Conservation (phyloP, 2,888 invertebrate genomes). For the Noctua fimbriata region DNA sequence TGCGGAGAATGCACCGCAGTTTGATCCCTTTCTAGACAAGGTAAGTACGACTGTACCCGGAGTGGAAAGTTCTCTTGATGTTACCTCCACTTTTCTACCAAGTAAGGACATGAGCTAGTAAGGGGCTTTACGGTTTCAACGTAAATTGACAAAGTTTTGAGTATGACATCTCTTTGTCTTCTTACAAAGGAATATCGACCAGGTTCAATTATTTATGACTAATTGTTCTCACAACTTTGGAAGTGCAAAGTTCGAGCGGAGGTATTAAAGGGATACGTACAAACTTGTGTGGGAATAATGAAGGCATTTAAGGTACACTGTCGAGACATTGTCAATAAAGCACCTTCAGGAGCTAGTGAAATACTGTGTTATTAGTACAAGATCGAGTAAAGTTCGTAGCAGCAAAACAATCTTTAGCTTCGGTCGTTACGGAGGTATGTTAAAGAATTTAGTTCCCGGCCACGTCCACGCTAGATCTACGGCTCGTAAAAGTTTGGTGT, state of each 20-base stretch:
- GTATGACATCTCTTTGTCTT: slow-evolving; percentile 86
- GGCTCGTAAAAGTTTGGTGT: slow-evolving; percentile 72
- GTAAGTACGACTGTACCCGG: slow-evolving; percentile 86
- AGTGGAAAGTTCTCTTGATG: slow-evolving; percentile 86
- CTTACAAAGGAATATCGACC: slow-evolving; percentile 84
- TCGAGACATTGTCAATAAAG: slow-evolving; percentile 37
- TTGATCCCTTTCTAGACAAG: slow-evolving; percentile 89
- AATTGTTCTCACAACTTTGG: slow-evolving; percentile 81
- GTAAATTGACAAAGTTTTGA: slow-evolving; percentile 88
- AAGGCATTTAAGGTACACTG: slow-evolving; percentile 53
- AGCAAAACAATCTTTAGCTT: slow-evolving; percentile 60
- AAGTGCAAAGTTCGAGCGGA: slow-evolving; percentile 75
- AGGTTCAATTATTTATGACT: slow-evolving; percentile 87
- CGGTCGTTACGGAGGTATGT: slow-evolving; percentile 62
- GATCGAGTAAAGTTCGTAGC: slow-evolving; percentile 44
- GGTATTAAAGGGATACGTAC: slow-evolving; percentile 70
- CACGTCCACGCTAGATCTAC: slow-evolving; percentile 64
- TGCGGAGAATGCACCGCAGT: slow-evolving; percentile 89
- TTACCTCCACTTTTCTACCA: slow-evolving; percentile 85
- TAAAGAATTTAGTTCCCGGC: slow-evolving; percentile 66
- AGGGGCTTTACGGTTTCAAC: slow-evolving; percentile 85
- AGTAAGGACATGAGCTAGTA: slow-evolving; percentile 84
- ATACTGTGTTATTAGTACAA: slow-evolving; percentile 34
- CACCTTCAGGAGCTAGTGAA: slow-evolving; percentile 19
- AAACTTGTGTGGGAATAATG: slow-evolving; percentile 70